These are phyloP conservation scores for Alethe diademata DNA, from an alignment of 2,113 vertebrate genomes.

Conservation along the genomic window DNA sequence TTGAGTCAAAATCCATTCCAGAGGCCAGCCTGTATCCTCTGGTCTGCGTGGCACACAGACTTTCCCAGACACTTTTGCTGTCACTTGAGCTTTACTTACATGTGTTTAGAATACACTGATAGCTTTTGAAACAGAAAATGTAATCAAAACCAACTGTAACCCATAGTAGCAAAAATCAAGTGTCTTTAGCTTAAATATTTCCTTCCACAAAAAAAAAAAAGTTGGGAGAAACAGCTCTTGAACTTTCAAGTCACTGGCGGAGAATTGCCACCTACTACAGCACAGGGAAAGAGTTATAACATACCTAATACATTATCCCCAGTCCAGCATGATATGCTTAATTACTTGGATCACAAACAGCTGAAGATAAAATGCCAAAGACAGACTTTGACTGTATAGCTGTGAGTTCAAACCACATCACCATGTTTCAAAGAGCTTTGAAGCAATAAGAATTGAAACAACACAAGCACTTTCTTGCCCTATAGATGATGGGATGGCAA, in stretches of 20 bases:
- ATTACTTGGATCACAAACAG: constrained; percentile 46
- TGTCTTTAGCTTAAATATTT: constrained; percentile 34
- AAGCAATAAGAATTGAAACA: neutral
- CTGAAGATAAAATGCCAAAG: constrained; percentile 31
- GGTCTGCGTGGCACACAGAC: neutral
- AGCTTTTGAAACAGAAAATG: constrained; percentile 23
- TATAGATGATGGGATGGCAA: neutral
- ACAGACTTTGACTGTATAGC: neutral
- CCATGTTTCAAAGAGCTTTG: constrained; percentile 1
- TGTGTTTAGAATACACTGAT: constrained; percentile 11
- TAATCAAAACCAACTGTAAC: neutral
- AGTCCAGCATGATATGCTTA: neutral
- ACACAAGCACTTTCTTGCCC: neutral
- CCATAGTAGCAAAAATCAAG: neutral
- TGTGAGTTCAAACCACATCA: neutral
- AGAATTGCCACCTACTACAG: neutral
- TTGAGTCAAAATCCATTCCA: no score
- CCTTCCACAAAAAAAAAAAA: neutral
- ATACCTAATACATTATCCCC: neutral
- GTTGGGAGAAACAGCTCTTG: neutral
- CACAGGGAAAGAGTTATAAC: constrained; percentile 12
- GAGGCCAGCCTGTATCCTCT: neutral
- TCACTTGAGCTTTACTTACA: neutral
- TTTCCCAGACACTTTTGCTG: constrained; percentile 24
- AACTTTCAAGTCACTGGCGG: neutral